These are phyloP conservation scores for Cyclophora albipunctata DNA, from an alignment of 2,888 invertebrate species.

Conservation along the genomic window DNA sequence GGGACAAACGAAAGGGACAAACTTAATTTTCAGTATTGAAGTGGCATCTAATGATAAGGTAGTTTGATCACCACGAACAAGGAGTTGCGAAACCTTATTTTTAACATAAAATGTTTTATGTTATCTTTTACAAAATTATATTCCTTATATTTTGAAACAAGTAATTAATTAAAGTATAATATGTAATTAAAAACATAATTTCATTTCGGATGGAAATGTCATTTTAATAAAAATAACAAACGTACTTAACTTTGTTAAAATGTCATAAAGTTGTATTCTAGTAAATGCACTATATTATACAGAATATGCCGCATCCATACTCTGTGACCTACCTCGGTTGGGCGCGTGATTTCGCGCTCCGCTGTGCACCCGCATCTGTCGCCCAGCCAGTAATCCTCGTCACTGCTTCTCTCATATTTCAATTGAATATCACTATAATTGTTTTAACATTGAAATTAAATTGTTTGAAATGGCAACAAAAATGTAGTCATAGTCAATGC, in stretches of 20 bases:
- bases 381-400: constrained; percentile 27
- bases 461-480: constrained; percentile 11
- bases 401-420: constrained; percentile 12
- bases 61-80: constrained; percentile 34
- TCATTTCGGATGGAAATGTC: too few relatives aligned
- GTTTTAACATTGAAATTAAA: constrained; percentile 5
- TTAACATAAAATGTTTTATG: too few relatives aligned
- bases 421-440: constrained; percentile 3
- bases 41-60: constrained; percentile 71
- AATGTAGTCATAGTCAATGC: too few relatives aligned
- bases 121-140: too few relatives aligned
- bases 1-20: constrained; percentile 59
- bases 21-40: constrained; percentile 64
- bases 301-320: not conserved
- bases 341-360: constrained; percentile 49
- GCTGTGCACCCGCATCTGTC: constrained; percentile 54
- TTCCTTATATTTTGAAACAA: too few relatives aligned
- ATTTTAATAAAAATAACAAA: too few relatives aligned
- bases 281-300: too few relatives aligned
- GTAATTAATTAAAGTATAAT: too few relatives aligned
- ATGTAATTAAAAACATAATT: too few relatives aligned
- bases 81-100: constrained; percentile 14
- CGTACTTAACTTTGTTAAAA: too few relatives aligned
- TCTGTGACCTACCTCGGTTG: not conserved
- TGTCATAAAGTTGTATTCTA: too few relatives aligned